Base-by-base conservation (phyloP, 2,888 invertebrate genomes). In the Cerastoderma edule region DNA sequence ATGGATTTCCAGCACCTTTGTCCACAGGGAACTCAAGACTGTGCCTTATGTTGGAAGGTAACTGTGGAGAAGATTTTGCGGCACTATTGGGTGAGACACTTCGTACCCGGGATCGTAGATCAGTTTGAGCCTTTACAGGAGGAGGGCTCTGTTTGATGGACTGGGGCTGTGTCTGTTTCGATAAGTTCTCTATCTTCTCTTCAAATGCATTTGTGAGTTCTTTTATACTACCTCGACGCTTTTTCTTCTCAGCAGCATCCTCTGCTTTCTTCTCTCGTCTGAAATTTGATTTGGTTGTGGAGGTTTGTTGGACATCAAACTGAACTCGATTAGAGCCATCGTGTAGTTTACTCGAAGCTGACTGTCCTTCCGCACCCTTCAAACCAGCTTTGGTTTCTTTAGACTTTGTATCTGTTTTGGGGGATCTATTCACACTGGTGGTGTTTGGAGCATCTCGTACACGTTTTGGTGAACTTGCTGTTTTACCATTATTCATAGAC, bases 161-260 rank as follows among this genome's bases (percentile, higher is more conserved):
- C 35, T 57, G 60, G 30, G 73, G 72, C 3, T 77, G 72, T 1
- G 73, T 57, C 67, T 79, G 68, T 48, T 63, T 67, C 54, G 78
- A 70, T 24, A 65, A 35, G 57, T 78, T 75, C 63, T 79, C 80
- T 50, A 80, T 79, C 73, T 86, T 86, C 50, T 79, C 81, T 78
- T 90, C 89, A 77, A 90, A 90, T 53, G 88, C 83, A 67, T 88
- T 85, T 67, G 83, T 82, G 33, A 90, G 72, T 75, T 90, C 90
- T 70, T 89, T 89, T 67, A 90, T 90, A 82, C 90, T 90, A n/a
- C 88, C 89, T 57, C 87, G 78, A 8, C 89, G 80, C 75, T 89
- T 86, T 56, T 85, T 81, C 60, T 83, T 79, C 32, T 83, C 75
- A 24, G 72, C 76, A 22, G 75, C 67, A 28, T 80, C 78, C 66